Base-by-base conservation (phyloP, 2,113 vertebrate species). In the Paedocypris sp. region DNA sequence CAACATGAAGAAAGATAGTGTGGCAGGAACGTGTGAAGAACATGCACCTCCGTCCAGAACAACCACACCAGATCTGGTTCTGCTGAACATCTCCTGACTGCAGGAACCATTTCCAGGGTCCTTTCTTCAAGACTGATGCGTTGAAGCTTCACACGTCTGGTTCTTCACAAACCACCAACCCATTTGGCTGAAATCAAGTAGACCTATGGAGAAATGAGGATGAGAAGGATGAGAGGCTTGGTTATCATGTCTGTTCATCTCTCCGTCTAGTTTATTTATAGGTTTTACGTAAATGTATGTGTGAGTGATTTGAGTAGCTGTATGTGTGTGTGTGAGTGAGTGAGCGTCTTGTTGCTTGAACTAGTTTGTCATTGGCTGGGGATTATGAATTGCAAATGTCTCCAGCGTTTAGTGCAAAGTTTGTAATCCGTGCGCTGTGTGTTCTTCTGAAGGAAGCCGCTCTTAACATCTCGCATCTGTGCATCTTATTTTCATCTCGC, bases 51-150 rank as follows among this genome's bases (percentile, higher is more conserved):
- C 71, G 75, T 72, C 53, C 53, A 57, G 29, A 57, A 43, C 25
- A 79, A 69, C 72, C 72, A 60, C 73, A 70, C 79, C 78, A 73
- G 73, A 81, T 75, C 83, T 85, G 83, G 75, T 78, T 71, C 75
- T 75, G 80, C 74, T 80, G 83, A 85, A 76, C 74, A 59, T 39
- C 76, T 76, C 72, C 70, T 76, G 71, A 77, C 76, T 75, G 75
- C n/a, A n/a, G n/a, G n/a, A n/a, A n/a, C n/a, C n/a, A n/a, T n/a
- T n/a, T n/a, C n/a, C n/a, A n/a, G n/a, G n/a, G n/a, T n/a, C n/a
- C n/a, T n/a, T n/a, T n/a, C n/a, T n/a, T n/a, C n/a, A n/a, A n/a
- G n/a, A n/a, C n/a, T n/a, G n/a, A n/a, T n/a, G n/a, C n/a, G n/a
- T n/a, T n/a, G n/a, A n/a, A n/a, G n/a, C n/a, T n/a, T n/a, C n/a